Evolutionary conservation across 2,888 invertebrate species (phyloP), one percentile per base, ranked within the genome.

Genomic region (Diadromus collaris): DNA sequence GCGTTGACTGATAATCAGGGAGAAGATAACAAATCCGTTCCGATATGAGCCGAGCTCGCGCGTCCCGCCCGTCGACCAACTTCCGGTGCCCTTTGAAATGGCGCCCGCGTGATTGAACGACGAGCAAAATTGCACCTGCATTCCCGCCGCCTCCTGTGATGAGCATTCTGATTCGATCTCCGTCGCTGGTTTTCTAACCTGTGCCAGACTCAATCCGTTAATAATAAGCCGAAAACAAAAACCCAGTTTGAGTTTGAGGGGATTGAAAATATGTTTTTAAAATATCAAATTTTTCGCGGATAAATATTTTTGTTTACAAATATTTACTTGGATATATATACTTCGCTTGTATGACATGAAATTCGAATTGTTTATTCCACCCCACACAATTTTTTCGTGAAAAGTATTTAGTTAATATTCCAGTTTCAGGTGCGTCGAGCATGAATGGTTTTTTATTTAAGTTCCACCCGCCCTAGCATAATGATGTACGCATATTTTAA

Each of bases 81-180:
- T 70, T 74, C 73, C 78, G 64, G 64, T 68, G 38, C 69, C 69
- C 73, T 73, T 78, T 73, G 63, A 78, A 64, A 73, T 63, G 46
- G 29, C 60, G 32, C 71, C 19, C 1, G 16, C 56, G 64, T 51
- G 32, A 68, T 63, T 29, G 46, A 46, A 64, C 13, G 24, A 7
- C 38, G 24, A 44, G 10, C 19, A 46, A 78, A 78, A 61, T 74
- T 65, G 24, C 65, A 78, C 65, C 74, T 74, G 74, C 56, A 44
- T 67, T 54, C 64, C 78, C 63, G 56, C 67, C 65, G 68, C 41
- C 48, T 46, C 56, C 54, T 67, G 29, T 48, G 44, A 63, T 64
- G 51, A 70, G 64, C 70, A 71, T 19, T 65, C 69, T 78, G 32
- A 78, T 78, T 78, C 69, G 74, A 78, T 78, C 74, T 65, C 44